Evolutionary conservation across 2,113 vertebrate species (phyloP).

Genomic region (Thomomys bottae): DNA sequence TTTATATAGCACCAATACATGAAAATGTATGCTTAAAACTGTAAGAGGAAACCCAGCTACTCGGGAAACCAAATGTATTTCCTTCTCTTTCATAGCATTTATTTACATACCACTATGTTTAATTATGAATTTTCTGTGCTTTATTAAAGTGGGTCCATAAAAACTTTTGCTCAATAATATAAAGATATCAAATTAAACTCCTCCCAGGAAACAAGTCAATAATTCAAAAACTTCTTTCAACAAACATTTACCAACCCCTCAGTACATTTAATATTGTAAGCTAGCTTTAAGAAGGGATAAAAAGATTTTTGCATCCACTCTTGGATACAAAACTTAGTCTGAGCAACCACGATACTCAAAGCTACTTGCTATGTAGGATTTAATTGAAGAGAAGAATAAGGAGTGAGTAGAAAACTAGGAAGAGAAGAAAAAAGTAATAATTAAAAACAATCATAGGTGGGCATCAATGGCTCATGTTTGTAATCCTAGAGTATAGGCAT

Average conservation of each 20-base stretch:
- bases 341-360: background rate
- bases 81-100: background rate
- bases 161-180: background rate
- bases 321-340: slow-evolving; percentile 25
- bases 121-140: slow-evolving; percentile 21
- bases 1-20: background rate
- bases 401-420: background rate
- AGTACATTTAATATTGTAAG: background rate
- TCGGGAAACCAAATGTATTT: slow-evolving; percentile 14
- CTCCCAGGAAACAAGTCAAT: background rate
- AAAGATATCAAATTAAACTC: background rate
- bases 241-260: slow-evolving; percentile 35
- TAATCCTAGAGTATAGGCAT: too few relatives aligned
- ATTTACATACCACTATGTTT: slow-evolving; percentile 19
- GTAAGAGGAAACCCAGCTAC: slow-evolving; percentile 4
- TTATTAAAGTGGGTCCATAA: background rate
- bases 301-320: slow-evolving; percentile 5
- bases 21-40: slow-evolving; percentile 16
- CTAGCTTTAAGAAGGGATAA: slow-evolving; percentile 26
- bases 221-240: slow-evolving; percentile 47
- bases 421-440: background rate
- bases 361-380: background rate
- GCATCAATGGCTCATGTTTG: too few relatives aligned
- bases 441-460: background rate
- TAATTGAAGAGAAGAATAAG: slow-evolving; percentile 4